phyloP scores from a whole-genome alignment of 2,888 invertebrate genomes.

The Hypsopygia costalis region DNA sequence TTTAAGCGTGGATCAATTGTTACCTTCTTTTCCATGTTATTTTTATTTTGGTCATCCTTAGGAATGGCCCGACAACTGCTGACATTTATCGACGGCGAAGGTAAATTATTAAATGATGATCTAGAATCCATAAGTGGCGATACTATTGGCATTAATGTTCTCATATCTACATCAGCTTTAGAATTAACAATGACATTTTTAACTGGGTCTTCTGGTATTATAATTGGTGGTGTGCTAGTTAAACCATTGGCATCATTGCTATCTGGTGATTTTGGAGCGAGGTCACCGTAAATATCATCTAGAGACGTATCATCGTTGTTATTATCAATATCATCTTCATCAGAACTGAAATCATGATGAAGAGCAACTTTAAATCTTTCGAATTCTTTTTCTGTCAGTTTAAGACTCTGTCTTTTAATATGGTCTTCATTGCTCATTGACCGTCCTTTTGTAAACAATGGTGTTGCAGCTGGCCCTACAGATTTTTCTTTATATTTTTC shows the following conservation, averaged over 20 bases:
- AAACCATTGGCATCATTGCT: slow-evolving; percentile 36
- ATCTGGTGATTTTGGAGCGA: slow-evolving; percentile 67
- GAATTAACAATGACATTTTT: slow-evolving; percentile 29
- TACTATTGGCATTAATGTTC: slow-evolving; percentile 33
- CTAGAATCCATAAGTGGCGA: slow-evolving; percentile 17
- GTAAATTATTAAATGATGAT: neutral
- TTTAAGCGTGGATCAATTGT: slow-evolving; percentile 49
- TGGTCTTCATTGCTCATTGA: slow-evolving; percentile 35
- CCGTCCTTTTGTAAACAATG: slow-evolving; percentile 26
- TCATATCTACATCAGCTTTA: slow-evolving; percentile 60
- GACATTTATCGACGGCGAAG: slow-evolving; percentile 4
- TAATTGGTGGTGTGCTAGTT: slow-evolving; percentile 44
- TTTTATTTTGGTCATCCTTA: slow-evolving; percentile 23
- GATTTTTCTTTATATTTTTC: slow-evolving; percentile 70
- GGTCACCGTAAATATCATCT: slow-evolving; percentile 44
- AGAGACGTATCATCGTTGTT: slow-evolving; percentile 24
- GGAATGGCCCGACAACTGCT: slow-evolving; percentile 12
- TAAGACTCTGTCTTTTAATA: slow-evolving; percentile 57
- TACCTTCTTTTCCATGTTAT: slow-evolving; percentile 17
- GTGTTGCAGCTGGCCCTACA: slow-evolving; percentile 14
- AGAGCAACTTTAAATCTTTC: slow-evolving; percentile 60
- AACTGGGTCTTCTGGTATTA: slow-evolving; percentile 64
- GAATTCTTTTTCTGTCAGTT: slow-evolving; percentile 71
- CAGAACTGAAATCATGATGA: slow-evolving; percentile 42
- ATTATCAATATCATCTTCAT: slow-evolving; percentile 22